Evolutionary conservation across 2,888 invertebrate species (phyloP), one percentile per base, ranked within the genome.

Genomic region (Pseudeuparius sepicola): DNA sequence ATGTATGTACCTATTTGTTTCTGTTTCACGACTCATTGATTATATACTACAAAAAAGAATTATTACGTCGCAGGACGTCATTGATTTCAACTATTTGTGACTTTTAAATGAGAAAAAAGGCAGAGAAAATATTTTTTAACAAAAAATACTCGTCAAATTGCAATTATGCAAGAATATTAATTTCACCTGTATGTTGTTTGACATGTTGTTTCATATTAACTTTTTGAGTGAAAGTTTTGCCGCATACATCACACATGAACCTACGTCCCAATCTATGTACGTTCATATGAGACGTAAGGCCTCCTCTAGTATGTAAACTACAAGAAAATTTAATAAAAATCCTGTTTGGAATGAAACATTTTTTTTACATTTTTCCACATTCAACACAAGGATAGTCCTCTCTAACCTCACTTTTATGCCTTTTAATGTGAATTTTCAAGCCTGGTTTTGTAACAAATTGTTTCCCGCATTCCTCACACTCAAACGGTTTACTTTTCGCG

Each of bases 191-290:
- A 45, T 65, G 65, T 36, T 61, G 60, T 44, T 62, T 63, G n/a
- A 61, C 61, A 44, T 65, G 65, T 41, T 64, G 63, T 40, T 60
- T 61, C 61, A 64, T 62, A 41, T 64, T 64, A 3, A 64, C 63
- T 52, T 66, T 66, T 51, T 74, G 73, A 9, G 64, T 63, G 48
- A 72, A 74, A 1, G 61, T 57, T 43, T 66, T 65, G 24, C 59
- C 63, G 57, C 76, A 75, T 4, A 73, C 61, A 24, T 73, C 72
- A 51, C 76, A 75, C 51, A 65, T 56, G 57, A 61, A 61, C 24
- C 60, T 45, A 27, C 60, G 45, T 6, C 64, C 64, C 10, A 61
- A 42, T 34, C 61, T 50, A 44, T 65, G 65, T 4, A 60, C 61
- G 40, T 60, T 61, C 57, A 63, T 60, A 41, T 66, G 66, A 2